Conservation (phyloP, 2,888 invertebrate genomes). For the Aelia acuminata region DNA sequence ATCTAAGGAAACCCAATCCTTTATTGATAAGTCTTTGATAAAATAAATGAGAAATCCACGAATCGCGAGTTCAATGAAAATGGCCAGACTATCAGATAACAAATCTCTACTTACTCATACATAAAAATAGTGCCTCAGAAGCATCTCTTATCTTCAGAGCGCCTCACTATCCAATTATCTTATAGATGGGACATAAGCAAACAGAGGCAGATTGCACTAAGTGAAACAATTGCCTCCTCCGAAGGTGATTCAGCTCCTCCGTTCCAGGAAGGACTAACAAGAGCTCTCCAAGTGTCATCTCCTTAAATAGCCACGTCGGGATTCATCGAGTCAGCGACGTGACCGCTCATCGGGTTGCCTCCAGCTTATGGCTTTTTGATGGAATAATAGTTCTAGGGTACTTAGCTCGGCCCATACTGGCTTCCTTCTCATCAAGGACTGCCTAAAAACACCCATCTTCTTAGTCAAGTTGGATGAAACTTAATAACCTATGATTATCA, state of each 20-base stretch:
- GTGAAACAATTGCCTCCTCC: constrained; percentile 32
- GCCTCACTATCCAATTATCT: neutral
- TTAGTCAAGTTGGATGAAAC: too few relatives aligned
- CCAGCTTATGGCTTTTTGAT: constrained; percentile 26
- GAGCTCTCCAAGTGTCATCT: constrained; percentile 27
- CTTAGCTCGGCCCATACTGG: too few relatives aligned
- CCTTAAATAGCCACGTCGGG: constrained; percentile 18
- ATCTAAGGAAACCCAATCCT: too few relatives aligned
- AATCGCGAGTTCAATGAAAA: too few relatives aligned
- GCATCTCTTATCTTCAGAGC: neutral
- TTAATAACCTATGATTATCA: too few relatives aligned
- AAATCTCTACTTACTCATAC: neutral
- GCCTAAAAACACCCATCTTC: too few relatives aligned
- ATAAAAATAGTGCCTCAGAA: neutral
- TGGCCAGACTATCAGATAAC: neutral
- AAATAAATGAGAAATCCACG: too few relatives aligned
- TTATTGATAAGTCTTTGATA: too few relatives aligned
- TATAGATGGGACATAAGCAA: neutral
- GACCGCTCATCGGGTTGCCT: neutral
- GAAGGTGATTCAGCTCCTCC: constrained; percentile 38
- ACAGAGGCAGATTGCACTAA: constrained; percentile 35
- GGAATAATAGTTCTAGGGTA: neutral
- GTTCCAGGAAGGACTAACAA: constrained; percentile 31
- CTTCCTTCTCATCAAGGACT: too few relatives aligned
- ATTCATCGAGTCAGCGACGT: constrained; percentile 19